phyloP scores from a whole-genome alignment of 2,888 invertebrate species.

The Linnaemya tessellans region DNA sequence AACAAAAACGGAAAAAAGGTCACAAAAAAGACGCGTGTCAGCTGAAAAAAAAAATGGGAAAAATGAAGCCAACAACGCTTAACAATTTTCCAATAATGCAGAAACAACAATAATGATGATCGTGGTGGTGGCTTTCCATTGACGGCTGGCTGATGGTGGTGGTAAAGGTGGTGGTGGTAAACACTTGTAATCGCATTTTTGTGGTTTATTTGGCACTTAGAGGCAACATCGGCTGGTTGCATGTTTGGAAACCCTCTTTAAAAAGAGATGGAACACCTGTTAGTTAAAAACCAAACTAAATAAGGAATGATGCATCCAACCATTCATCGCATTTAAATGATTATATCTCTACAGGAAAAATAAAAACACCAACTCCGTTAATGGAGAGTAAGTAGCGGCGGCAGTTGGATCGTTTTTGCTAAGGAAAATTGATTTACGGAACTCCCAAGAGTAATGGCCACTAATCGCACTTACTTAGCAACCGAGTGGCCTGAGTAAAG shows the following conservation, averaged over 20 bases:
- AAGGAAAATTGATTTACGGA: slow-evolving; percentile 68
- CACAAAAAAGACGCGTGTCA: slow-evolving; percentile 70
- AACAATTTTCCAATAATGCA: slow-evolving; percentile 56
- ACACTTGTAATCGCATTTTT: slow-evolving; percentile 60
- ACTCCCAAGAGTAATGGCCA: slow-evolving; percentile 64
- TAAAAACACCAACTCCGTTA: slow-evolving; percentile 13
- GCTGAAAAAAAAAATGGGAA: slow-evolving; percentile 28
- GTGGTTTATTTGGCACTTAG: slow-evolving; percentile 64
- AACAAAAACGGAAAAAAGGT: slow-evolving; percentile 50
- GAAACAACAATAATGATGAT: slow-evolving; percentile 34
- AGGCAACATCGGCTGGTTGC: slow-evolving; percentile 50
- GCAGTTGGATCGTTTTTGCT: slow-evolving; percentile 35
- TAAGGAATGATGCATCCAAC: slow-evolving; percentile 59
- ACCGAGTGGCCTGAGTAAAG: slow-evolving; percentile 30
- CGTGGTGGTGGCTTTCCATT: neutral
- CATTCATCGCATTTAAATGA: slow-evolving; percentile 47
- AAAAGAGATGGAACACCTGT: slow-evolving; percentile 61
- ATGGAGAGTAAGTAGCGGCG: neutral
- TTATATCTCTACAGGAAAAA: slow-evolving; percentile 39
- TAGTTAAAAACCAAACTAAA: slow-evolving; percentile 41
- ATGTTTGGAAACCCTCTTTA: slow-evolving; percentile 50
- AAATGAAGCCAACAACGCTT: slow-evolving; percentile 18
- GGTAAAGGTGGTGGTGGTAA: slow-evolving; percentile 56
- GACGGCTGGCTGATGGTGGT: slow-evolving; percentile 38
- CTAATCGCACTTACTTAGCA: slow-evolving; percentile 38